Conservation (phyloP, 2,113 vertebrate species). For the Misgurnus mizolepis region DNA sequence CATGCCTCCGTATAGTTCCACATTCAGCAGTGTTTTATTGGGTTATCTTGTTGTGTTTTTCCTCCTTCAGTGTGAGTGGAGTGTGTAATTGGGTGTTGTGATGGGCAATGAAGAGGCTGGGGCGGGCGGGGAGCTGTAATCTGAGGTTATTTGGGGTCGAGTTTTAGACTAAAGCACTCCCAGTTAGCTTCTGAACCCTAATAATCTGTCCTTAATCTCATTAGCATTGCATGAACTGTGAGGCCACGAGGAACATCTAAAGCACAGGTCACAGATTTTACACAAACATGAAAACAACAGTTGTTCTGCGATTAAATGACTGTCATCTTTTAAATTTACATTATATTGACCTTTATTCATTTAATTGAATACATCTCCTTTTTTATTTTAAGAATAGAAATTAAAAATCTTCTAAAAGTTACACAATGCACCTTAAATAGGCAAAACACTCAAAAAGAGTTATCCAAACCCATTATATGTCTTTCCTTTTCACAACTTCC, state of each 20-base stretch:
- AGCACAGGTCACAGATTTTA: conserved; percentile 32
- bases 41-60: neutral
- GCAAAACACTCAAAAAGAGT: neutral
- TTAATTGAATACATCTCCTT: too few relatives aligned
- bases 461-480: neutral
- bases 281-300: neutral
- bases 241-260: neutral
- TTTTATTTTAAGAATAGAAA: too few relatives aligned
- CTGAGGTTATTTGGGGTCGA: conserved; percentile 32
- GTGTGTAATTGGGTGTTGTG: conserved; percentile 27
- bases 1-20: neutral
- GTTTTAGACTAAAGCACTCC: neutral
- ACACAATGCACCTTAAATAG: too few relatives aligned
- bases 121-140: neutral
- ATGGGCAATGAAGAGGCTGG: conserved; percentile 1
- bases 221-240: conserved; percentile 17
- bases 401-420: too few relatives aligned
- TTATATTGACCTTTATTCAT: too few relatives aligned
- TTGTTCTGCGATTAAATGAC: neutral
- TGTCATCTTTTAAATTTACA: too few relatives aligned
- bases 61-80: neutral
- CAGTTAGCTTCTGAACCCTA: conserved; percentile 16
- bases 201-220: conserved; percentile 32
- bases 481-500: neutral
- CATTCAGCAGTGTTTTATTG: conserved; percentile 7